Conservation (phyloP, 1,140 invertebrate species). For the honey bee (Apis mellifera) region Amel_HAv3.1 CM009931.2:2707001-2707500, state of each 20-base stretch:
- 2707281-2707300: neutral
- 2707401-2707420: neutral
- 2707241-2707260: neutral
- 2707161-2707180: conserved; percentile 66
- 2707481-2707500: neutral
- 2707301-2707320: neutral
- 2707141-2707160: conserved; percentile 71
- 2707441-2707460: conserved; percentile 6
- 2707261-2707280: neutral
- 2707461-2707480: neutral
- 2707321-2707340: neutral
- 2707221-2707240: neutral
- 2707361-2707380: neutral
- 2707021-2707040: conserved; percentile 65
- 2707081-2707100: conserved; percentile 66
- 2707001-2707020: conserved; percentile 68
- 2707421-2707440: neutral
- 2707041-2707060: conserved; percentile 66
- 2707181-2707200: conserved; percentile 46
- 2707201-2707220: conserved; percentile 59
- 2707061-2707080: conserved; percentile 66
- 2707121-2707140: conserved; percentile 68
- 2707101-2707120: conserved; percentile 65
- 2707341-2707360: no score
- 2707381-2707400: neutral